phyloP scores from a whole-genome alignment of 1,140 invertebrate genomes.

The Lerema accius region DNA sequence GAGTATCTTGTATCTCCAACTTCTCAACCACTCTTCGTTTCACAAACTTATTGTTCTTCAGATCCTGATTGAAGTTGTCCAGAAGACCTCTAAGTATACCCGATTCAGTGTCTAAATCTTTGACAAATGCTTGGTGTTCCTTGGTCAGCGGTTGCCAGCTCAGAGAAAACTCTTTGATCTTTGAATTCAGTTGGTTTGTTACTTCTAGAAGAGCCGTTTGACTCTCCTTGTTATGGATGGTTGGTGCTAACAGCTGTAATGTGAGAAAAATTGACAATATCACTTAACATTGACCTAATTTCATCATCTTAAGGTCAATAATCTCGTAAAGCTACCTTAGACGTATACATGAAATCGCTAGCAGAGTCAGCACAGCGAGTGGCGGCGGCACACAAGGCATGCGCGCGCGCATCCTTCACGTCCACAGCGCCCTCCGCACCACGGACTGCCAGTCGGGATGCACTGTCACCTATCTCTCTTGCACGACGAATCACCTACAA shows the following conservation, averaged over 20 bases:
- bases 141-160: constrained; percentile 41
- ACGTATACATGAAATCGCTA: constrained; percentile 45
- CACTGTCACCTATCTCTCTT: constrained; percentile 45
- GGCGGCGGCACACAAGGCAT: constrained; percentile 35
- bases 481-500: constrained; percentile 43
- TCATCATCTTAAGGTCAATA: too few relatives aligned
- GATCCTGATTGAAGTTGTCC: constrained; percentile 41
- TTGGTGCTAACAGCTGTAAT: constrained; percentile 47
- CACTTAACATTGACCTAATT: too few relatives aligned
- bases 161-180: constrained; percentile 37
- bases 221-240: constrained; percentile 47
- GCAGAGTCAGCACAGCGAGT: constrained; percentile 37
- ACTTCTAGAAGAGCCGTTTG: constrained; percentile 41
- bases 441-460: constrained; percentile 39
- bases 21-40: constrained; percentile 36
- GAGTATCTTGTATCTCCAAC: constrained; percentile 54
- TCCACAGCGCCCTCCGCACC: constrained; percentile 14
- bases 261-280: background rate
- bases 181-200: constrained; percentile 35
- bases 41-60: constrained; percentile 41
- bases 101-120: constrained; percentile 39
- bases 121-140: constrained; percentile 8
- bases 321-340: constrained; percentile 40
- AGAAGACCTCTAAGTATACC: constrained; percentile 40
- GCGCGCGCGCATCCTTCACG: background rate